These are phyloP conservation scores for Aphelinus certus DNA, from an alignment of 1,140 invertebrate genomes.

Conservation along the genomic window DNA sequence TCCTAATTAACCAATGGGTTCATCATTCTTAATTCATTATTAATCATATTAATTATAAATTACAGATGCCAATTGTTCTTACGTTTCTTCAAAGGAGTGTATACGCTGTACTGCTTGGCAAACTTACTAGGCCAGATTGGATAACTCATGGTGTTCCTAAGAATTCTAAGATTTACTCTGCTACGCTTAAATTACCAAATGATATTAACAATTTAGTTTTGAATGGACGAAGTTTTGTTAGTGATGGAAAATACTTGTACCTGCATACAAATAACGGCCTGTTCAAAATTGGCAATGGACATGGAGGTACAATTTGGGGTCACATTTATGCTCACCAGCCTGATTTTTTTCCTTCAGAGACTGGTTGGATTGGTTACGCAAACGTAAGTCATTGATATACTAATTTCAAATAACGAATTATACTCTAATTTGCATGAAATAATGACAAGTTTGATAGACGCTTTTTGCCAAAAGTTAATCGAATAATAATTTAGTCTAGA, in stretches of 20 bases:
- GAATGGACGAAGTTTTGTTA: conserved; percentile 71
- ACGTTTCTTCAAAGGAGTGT: conserved; percentile 89
- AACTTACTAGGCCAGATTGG: conserved; percentile 86
- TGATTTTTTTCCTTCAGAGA: conserved; percentile 81
- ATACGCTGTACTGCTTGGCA: conserved; percentile 86
- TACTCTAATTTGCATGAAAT: neutral
- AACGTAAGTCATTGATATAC: conserved; percentile 69
- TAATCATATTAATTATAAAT: conserved; percentile 37
- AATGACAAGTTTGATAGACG: too few relatives aligned
- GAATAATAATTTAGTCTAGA: too few relatives aligned
- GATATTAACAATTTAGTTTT: conserved; percentile 62
- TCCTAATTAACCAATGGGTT: too few relatives aligned
- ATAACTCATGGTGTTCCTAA: conserved; percentile 86
- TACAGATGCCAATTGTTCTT: conserved; percentile 85
- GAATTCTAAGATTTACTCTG: conserved; percentile 79
- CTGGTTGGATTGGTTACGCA: conserved; percentile 87
- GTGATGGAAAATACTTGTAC: conserved; percentile 91
- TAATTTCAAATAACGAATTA: conserved; percentile 15
- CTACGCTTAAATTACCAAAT: conserved; percentile 69
- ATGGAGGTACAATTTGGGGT: conserved; percentile 88
- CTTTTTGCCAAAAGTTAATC: too few relatives aligned
- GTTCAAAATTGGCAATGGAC: conserved; percentile 92
- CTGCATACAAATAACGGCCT: conserved; percentile 77
- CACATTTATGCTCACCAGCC: conserved; percentile 84
- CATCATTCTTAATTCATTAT: too few relatives aligned